Evolutionary conservation across 2,888 invertebrate genomes (phyloP).

Genomic region (Drosophila bunnanda): DNA sequence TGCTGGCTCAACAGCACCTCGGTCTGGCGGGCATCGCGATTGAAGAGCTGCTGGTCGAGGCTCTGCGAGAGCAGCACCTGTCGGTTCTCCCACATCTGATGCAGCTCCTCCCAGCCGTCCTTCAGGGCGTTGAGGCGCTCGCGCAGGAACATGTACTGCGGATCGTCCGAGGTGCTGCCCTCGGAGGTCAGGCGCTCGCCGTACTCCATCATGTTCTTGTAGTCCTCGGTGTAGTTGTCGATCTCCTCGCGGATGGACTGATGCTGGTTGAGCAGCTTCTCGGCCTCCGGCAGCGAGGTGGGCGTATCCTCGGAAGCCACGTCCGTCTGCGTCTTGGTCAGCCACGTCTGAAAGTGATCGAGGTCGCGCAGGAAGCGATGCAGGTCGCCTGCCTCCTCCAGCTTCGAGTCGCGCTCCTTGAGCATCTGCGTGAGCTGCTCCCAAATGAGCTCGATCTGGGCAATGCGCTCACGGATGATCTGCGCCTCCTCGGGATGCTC

Average conservation of each 20-base stretch:
- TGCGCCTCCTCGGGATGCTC: conserved; percentile 98
- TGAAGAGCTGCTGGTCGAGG: conserved; percentile 96
- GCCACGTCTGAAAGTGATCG: conserved; percentile 99
- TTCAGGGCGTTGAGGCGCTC: conserved; percentile 98
- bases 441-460: conserved; percentile 97
- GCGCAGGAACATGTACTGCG: conserved; percentile 99
- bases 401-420: conserved; percentile 98
- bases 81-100: conserved; percentile 99
- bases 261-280: conserved; percentile 98
- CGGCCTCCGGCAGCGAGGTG: conserved; percentile 96
- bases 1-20: conserved; percentile 99
- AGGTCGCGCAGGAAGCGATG: conserved; percentile 99
- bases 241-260: conserved; percentile 99
- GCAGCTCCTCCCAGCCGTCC: conserved; percentile 99
- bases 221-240: conserved; percentile 99
- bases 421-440: conserved; percentile 98
- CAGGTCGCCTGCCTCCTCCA: conserved; percentile 99
- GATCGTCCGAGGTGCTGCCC: conserved; percentile 95
- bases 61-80: conserved; percentile 97
- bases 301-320: conserved; percentile 98
- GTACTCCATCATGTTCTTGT: conserved; percentile 99
- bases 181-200: conserved; percentile 97
- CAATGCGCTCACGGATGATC: conserved; percentile 94
- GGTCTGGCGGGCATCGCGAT: conserved; percentile 98
- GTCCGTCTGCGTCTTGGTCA: conserved; percentile 99